A percentile compares a stretch with the other conserved stretches of the same genome.
Conservation (phyloP, 1,140 invertebrate genomes). For the Chrysomallon squamiferum region DNA sequence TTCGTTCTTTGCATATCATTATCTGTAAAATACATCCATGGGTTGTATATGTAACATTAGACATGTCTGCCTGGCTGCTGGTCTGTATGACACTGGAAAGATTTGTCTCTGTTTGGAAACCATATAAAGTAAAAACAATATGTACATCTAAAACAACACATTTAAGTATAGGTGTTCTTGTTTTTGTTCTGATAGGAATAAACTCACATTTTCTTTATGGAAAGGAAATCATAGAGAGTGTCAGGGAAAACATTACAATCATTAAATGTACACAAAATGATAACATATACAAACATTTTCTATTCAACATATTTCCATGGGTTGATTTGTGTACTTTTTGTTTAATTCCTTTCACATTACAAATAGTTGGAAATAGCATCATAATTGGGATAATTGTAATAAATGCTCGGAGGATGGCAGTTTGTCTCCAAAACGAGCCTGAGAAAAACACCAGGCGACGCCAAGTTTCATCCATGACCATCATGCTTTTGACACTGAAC, state of each 20-base stretch:
- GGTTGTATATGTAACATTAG: slow-evolving; percentile 24
- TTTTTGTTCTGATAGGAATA: not conserved
- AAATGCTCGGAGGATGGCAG: not conserved
- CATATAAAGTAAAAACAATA: slow-evolving; percentile 18
- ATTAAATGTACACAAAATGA: not conserved
- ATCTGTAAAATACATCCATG: slow-evolving; percentile 34
- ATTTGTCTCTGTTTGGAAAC: slow-evolving; percentile 32
- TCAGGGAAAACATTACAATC: no score
- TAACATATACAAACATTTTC: not conserved
- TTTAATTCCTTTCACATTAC: not conserved
- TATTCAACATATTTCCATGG: not conserved
- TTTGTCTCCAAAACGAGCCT: not conserved
- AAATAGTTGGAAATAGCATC: not conserved
- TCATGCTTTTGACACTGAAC: slow-evolving; percentile 2
- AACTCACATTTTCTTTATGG: not conserved
- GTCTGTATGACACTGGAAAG: slow-evolving; percentile 40
- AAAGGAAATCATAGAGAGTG: no score
- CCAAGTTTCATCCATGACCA: slow-evolving; percentile 2
- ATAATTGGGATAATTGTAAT: not conserved
- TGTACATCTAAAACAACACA: slow-evolving; percentile 7
- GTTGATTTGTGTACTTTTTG: not conserved
- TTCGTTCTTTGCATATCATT: slow-evolving; percentile 12
- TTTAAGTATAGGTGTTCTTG: not conserved
- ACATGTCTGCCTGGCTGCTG: slow-evolving; percentile 38
- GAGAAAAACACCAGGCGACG: not conserved